Base-by-base conservation (phyloP, 2,113 vertebrate species). In the Galbula dea region DNA sequence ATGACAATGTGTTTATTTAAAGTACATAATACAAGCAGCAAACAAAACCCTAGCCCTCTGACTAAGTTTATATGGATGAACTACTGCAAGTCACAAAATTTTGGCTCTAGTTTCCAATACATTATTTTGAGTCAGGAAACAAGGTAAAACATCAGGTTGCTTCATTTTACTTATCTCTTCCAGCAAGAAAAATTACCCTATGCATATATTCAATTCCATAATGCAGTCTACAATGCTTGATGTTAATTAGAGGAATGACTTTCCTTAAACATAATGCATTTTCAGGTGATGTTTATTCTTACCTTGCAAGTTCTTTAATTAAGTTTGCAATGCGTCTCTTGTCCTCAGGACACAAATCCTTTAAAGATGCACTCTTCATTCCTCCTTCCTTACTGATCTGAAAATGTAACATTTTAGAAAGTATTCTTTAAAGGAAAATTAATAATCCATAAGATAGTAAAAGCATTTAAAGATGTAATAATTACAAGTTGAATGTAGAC, bases 271-370 rank as follows among this genome's bases (percentile, higher is more conserved):
- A 73, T 67, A 93, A 96, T 86, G 26, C 43, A 89, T 95, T 94
- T 96, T 94, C 76, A 97, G 67, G 66, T 87, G 82, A 88, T 43
- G 46, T 34, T 89, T 94, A 92, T 65, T 91, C 92, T 97, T 96
- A 99, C 99, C 99, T 99, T 89, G 99, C 99, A 93, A 99, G 98
- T 97, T 99, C 99, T 97, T 99, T 98, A 93, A 99, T 98, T 96
- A 99, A 98, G 95, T 98, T 99, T 62, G 99, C 99, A 96, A 99
- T 99, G 86, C 99, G 98, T 68, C 98, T 98, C 96, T 99, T 99
- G 97, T 99, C 99, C 97, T 99, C 99, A 57, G 98, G 98, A 97
- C 99, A 99, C 95, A 99, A 98, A 97, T 99, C 99, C 92, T 99
- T 99, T 91, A 99, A 93, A 89, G 98, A 98, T 85, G 98, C 97